Evolutionary conservation across 2,113 vertebrate genomes (phyloP).

Genomic region (Mobula hypostoma): DNA sequence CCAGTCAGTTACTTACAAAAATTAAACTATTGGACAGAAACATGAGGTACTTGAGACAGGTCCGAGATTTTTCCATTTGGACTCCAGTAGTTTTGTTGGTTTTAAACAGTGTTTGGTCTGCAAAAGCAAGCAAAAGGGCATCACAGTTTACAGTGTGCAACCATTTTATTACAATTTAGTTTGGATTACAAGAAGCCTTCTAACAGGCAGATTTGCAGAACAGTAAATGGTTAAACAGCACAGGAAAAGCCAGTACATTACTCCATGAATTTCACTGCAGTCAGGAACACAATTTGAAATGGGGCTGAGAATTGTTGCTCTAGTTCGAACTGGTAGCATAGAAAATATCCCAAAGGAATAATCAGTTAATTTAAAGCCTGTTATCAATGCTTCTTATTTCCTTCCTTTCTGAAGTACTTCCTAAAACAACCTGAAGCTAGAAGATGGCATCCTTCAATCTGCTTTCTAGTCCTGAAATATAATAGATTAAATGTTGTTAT

Average conservation of each 20-base stretch:
- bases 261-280: background rate
- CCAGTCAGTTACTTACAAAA: conserved; percentile 51
- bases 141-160: background rate
- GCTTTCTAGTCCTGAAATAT: background rate
- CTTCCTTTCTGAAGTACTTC: background rate
- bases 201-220: background rate
- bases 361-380: background rate
- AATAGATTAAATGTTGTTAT: background rate
- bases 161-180: background rate
- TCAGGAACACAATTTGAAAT: background rate
- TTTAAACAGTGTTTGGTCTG: background rate
- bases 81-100: background rate
- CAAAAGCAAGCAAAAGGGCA: background rate
- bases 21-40: conserved; percentile 53
- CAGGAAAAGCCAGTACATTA: background rate
- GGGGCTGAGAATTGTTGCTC: background rate
- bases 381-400: background rate
- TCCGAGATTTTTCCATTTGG: conserved; percentile 41
- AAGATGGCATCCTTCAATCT: background rate
- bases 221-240: background rate
- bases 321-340: background rate
- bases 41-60: conserved; percentile 53
- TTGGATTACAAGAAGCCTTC: background rate
- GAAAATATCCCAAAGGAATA: background rate
- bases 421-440: background rate